Percentiles rank a stretch among this genome's conserved stretches.
These are phyloP conservation scores for chimpanzee (Pan troglodytes) DNA, from an alignment of 2,113 vertebrate species.

Conservation along the genomic window NHGRI_mPanTro3-v2.1_pri NC_072411.2:105138501-105139000, in stretches of 20 bases:
- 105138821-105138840: background rate
- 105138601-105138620: background rate
- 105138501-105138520: background rate
- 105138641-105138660: background rate
- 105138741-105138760: conserved; percentile 25
- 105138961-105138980: conserved; percentile 95
- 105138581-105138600: background rate
- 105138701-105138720: background rate
- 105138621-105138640: background rate
- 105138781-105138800: conserved; percentile 9
- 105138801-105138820: background rate
- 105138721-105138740: background rate
- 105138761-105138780: conserved; percentile 32
- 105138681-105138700: conserved; percentile 28
- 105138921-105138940: background rate
- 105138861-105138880: background rate
- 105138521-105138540: background rate
- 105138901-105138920: background rate
- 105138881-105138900: background rate
- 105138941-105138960: conserved; percentile 89
- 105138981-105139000: conserved; percentile 92
- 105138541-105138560: background rate
- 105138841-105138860: conserved; percentile 1
- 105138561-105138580: background rate
- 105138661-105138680: background rate